These are phyloP conservation scores for Dendroctonus ponderosae DNA, from an alignment of 1,140 invertebrate species.

Conservation along the genomic window DNA sequence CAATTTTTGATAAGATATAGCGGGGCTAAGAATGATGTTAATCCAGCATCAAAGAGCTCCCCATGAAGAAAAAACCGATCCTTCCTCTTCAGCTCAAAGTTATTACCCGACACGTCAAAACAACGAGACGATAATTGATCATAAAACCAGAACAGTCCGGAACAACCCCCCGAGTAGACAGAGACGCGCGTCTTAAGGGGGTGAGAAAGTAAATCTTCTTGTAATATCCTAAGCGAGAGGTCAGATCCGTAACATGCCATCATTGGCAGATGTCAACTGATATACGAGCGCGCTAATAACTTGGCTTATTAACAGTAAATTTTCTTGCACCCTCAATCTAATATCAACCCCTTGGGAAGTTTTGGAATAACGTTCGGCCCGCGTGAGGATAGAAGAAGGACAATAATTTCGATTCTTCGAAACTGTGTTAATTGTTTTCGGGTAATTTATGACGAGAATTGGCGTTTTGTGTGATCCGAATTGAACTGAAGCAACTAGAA, in stretches of 20 bases:
- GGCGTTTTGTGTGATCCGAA: too few species aligned
- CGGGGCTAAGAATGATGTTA: too few species aligned
- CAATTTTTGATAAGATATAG: too few species aligned
- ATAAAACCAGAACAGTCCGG: constrained; percentile 26
- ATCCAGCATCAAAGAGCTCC: too few species aligned
- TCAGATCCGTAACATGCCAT: constrained; percentile 34
- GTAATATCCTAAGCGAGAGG: constrained; percentile 28
- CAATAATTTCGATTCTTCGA: constrained; percentile 17
- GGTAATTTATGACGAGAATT: constrained; percentile 12
- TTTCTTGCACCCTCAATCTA: constrained; percentile 33
- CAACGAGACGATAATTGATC: constrained; percentile 35
- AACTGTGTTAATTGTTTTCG: constrained; percentile 24
- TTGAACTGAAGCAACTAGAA: too few species aligned
- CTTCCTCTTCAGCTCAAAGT: constrained; percentile 15
- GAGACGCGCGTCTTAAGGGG: constrained; percentile 6
- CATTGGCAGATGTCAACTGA: constrained; percentile 38
- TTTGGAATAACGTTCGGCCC: constrained; percentile 5
- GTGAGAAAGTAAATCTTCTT: constrained; percentile 32
- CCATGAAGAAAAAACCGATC: too few species aligned
- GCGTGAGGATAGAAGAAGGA: constrained; percentile 16
- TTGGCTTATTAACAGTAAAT: constrained; percentile 37
- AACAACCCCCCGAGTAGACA: not conserved
- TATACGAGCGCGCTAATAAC: constrained; percentile 37
- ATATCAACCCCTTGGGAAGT: constrained; percentile 31
- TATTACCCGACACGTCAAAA: constrained; percentile 32